phyloP scores from a whole-genome alignment of 2,113 vertebrate species.

The Etheostoma cragini region DNA sequence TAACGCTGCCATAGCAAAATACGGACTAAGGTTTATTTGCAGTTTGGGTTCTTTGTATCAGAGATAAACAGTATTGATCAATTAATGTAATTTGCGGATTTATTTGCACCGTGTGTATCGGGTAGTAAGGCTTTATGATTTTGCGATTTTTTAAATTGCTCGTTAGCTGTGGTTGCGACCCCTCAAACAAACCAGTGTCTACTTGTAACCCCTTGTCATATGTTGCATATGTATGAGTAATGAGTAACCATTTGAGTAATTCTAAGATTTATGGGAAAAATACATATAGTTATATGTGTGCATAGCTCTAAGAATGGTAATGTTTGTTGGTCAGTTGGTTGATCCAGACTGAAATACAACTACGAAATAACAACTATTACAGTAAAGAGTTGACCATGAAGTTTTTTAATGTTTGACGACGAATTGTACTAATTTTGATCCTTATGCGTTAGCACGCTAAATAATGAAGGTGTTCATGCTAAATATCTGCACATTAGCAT shows the following conservation, averaged over 20 bases:
- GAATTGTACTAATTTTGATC: no score
- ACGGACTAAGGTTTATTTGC: not conserved
- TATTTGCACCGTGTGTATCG: not conserved
- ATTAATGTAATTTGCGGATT: constrained; percentile 3
- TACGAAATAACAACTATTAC: not conserved
- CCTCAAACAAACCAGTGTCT: not conserved
- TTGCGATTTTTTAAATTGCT: not conserved
- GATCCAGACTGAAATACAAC: not conserved
- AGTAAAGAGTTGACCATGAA: not conserved
- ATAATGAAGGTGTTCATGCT: no score
- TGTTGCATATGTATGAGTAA: not conserved
- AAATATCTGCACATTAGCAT: no score
- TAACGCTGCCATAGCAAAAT: constrained; percentile 1
- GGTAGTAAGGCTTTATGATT: not conserved
- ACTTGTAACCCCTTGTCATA: not conserved
- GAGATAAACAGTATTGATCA: not conserved
- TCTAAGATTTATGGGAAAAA: not conserved
- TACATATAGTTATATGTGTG: not conserved
- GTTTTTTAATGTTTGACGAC: no score
- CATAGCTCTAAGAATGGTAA: no score
- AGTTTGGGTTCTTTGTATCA: not conserved
- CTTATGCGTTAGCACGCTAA: no score
- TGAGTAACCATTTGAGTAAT: not conserved
- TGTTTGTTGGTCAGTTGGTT: not conserved
- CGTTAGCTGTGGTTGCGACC: not conserved